A percentile compares a stretch with the other conserved stretches of the same genome.
Conservation (phyloP, 2,888 invertebrate genomes). For the Drosophila putrida region DNA sequence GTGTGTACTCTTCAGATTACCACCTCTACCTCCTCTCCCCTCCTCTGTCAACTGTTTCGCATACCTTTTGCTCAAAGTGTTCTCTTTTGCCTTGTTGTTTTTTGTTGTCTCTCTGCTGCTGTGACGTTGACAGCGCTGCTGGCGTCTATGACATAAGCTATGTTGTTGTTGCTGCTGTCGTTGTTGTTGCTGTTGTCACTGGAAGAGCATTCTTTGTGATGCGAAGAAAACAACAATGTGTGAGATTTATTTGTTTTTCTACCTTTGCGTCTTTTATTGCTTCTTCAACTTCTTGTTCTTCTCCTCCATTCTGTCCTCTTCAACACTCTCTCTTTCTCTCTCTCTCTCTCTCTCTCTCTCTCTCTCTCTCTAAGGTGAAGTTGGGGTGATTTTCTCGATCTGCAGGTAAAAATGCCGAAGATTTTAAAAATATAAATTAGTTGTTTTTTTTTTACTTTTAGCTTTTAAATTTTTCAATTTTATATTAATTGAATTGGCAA, state of each 20-base stretch:
- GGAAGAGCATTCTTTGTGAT: constrained; percentile 5
- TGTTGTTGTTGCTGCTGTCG: no score
- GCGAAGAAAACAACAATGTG: neutral
- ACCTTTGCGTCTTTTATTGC: neutral
- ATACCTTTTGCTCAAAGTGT: constrained; percentile 9
- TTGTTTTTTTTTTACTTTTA: no score
- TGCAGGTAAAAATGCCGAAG: no score
- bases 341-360: no score
- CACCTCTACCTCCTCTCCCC: neutral
- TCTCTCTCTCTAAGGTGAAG: no score
- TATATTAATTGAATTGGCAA: no score
- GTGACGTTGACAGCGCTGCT: constrained; percentile 8
- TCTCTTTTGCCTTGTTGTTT: neutral
- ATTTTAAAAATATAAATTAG: no score
- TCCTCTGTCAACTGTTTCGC: neutral
- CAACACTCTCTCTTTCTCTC: neutral
- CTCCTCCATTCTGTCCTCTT: neutral
- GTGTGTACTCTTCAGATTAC: constrained; percentile 21
- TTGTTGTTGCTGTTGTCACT: neutral
- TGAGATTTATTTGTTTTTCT: neutral
- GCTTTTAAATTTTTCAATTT: no score
- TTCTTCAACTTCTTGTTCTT: neutral
- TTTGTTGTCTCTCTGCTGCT: neutral
- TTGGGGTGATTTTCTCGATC: no score
- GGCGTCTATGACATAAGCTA: constrained; percentile 25